Conservation (phyloP, 2,797 vertebrate genomes). For the Glyptemys insculpta region DNA sequence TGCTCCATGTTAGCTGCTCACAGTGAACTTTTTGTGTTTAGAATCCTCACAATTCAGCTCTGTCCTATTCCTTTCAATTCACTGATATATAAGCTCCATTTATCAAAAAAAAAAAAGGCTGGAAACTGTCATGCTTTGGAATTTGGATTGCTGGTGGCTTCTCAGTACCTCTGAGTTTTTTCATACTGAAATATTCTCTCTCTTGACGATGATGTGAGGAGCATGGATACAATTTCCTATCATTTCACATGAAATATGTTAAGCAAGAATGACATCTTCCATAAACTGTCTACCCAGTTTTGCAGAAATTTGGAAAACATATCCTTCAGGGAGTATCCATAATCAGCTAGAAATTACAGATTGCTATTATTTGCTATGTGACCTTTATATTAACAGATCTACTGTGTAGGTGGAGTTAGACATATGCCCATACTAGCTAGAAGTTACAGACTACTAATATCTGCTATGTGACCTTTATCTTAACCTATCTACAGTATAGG, state of each 20-base stretch:
- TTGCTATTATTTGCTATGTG: background rate
- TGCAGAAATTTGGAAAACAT: background rate
- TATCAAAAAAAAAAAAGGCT: background rate
- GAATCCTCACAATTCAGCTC: background rate
- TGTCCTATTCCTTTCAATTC: background rate
- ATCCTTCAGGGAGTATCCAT: background rate
- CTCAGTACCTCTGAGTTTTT: conserved; percentile 30
- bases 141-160: conserved; percentile 16
- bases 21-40: background rate
- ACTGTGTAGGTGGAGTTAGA: background rate
- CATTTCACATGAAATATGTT: conserved; percentile 1
- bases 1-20: background rate
- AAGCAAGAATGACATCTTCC: background rate
- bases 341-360: background rate
- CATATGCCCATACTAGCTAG: background rate
- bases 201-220: conserved; percentile 21
- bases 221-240: conserved; percentile 13
- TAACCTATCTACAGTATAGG: background rate
- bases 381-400: background rate
- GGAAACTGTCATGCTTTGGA: background rate
- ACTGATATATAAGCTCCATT: background rate
- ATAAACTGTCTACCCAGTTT: background rate
- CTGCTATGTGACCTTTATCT: background rate
- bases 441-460: background rate
- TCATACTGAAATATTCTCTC: conserved; percentile 1